phyloP scores from a whole-genome alignment of 2,797 vertebrate species.

The Alcedo atthis region DNA sequence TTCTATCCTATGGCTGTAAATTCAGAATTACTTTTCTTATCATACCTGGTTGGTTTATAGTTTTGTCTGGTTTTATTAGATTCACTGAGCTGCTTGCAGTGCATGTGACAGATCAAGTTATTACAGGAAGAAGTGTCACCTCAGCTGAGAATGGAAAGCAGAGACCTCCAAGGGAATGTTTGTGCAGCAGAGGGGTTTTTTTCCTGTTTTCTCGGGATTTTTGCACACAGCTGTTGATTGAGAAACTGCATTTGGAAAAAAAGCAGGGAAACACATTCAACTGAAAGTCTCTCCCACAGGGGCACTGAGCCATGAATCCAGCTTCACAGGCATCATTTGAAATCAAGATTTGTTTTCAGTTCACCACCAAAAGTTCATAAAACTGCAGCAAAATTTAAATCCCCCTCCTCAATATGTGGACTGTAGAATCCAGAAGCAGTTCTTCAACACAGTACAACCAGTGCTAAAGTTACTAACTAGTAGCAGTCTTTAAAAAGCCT shows the following conservation, averaged over 20 bases:
- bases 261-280: neutral
- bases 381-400: neutral
- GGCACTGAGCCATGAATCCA: neutral
- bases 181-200: neutral
- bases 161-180: neutral
- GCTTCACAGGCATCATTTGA: neutral
- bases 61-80: neutral
- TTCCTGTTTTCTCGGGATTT: neutral
- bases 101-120: neutral
- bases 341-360: neutral
- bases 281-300: neutral
- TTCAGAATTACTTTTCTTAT: neutral
- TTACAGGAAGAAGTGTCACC: neutral
- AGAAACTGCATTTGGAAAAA: neutral
- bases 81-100: neutral
- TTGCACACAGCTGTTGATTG: conserved; percentile 20
- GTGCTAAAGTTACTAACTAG: neutral
- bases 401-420: neutral
- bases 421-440: neutral
- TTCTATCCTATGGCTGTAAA: neutral
- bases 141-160: conserved; percentile 13
- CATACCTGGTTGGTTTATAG: neutral
- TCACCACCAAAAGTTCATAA: neutral
- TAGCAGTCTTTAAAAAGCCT: neutral
- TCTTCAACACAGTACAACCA: neutral